Base-by-base conservation (phyloP, 2,888 invertebrate species). In the Ditula angustiorana region DNA sequence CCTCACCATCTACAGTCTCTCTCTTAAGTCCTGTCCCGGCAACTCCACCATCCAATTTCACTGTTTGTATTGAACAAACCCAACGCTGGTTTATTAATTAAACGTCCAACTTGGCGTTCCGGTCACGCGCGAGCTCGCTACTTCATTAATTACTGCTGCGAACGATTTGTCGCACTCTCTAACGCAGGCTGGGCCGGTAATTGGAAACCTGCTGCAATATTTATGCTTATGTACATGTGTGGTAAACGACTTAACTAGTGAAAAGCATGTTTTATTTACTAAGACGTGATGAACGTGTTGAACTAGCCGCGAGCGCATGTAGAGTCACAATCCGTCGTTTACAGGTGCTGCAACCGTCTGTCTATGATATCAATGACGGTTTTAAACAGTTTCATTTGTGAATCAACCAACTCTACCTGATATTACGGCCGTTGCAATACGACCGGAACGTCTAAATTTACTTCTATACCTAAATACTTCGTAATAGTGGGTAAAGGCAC, bases 91-190 rank as follows among this genome's bases (percentile, higher is more conserved):
- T 30, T 33, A 53, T 53, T 35, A 53, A 35, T 53, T 35, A 23
- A 53, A 53, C 33, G 21, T 7, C 16, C 33, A 33, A 33, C 4
- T 7, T 13, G 11, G 53, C 8, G 53, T 24, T 33, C 52, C 23
- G 53, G 53, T 53, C 53, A 53, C 35, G 53, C 53, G 53, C 35
- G 21, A 11, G 11, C 19, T 2, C 41, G 30, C 53, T 23, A 35
- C 33, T 53, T 35, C 35, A 30, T 53, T 53, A 53, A 53, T 53
- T 53, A 30, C 52, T 52, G 53, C 13, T 53, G n/a, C 41, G 19
- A 35, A 53, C 53, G 23, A 53, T 53, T 53, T 53, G 19, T 33
- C 35, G 53, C 28, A 33, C 53, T 53, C 52, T 53, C 50, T 13
- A 46, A 49, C 10, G 8, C 23, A 3, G 41, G 26, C 3, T 13